Evolutionary conservation across 2,113 vertebrate species (phyloP), one percentile per base, ranked within the genome.

Genomic region (Pleuronectes platessa): DNA sequence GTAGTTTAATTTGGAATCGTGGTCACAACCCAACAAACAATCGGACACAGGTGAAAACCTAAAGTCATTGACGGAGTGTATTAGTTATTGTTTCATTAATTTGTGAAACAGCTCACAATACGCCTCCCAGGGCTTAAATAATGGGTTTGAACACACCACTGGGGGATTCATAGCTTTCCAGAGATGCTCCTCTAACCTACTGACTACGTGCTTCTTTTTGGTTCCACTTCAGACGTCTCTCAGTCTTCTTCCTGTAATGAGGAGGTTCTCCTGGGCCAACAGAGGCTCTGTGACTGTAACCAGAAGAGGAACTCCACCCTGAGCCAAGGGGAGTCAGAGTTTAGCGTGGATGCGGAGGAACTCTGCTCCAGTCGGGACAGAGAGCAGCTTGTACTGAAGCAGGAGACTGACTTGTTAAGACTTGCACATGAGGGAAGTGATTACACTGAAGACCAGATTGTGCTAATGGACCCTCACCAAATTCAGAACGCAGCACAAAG

Each of bases 271-370:
- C 21, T 15, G 45, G 63, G 71, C 12, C 69, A 67, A 14, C 69
- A 75, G 15, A 27, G 18, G 58, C 40, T 60, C 24, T 61, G 20
- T 21, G 20, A 54, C 51, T 61, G 51, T 54, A 20, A 54, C 51
- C 75, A 79, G 42, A 45, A 58, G 59, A 69, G 17, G 49, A 63
- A 11, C 23, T 26, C 55, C 18, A 72, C 18, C 58, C 61, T 55
- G 49, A 69, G 64, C 31, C 65, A 71, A 18, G 5, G 63, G 20
- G 62, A 72, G 9, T 26, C n/a, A n/a, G n/a, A 49, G 24, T 45
- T 84, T 35, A 68, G 74, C 31, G 67, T 31, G 14, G 72, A 79
- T 45, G 37, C 62, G 27, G 65, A 77, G 53, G 61, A 82, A 14
- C 15, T 78, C 20, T 47, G 37, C 64, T n/a, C 51, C 53, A 59